These are phyloP conservation scores for Tethya wilhelma DNA, from an alignment of 37 sponge, comb jelly and placozoan species.

Conservation along the genomic window DNA sequence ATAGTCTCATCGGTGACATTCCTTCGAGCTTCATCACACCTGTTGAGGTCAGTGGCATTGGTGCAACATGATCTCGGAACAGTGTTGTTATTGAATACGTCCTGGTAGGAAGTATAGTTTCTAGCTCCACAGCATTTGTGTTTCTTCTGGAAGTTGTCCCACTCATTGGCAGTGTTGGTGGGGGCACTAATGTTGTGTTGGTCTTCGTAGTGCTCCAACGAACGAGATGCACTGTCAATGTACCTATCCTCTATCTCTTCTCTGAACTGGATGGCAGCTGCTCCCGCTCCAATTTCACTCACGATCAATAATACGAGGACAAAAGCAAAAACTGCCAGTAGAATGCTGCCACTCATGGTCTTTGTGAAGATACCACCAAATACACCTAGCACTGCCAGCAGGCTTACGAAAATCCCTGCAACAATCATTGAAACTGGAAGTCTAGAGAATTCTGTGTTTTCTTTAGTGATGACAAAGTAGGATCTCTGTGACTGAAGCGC, in stretches of 20 bases:
- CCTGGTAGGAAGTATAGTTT: conserved; percentile 4
- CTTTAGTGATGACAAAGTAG: conserved; percentile 17
- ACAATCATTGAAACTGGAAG: conserved; percentile 7
- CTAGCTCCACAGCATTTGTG: conserved; percentile 39
- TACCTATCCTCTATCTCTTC: not conserved
- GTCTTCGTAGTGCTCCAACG: not conserved
- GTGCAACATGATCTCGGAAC: conserved; percentile 38
- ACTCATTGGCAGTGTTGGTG: not conserved
- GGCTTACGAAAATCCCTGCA: conserved; percentile 7
- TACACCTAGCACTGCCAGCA: conserved; percentile 13
- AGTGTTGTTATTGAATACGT: conserved; percentile 1
- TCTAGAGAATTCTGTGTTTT: conserved; percentile 7
- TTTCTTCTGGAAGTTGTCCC: conserved; percentile 30
- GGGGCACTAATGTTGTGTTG: not conserved
- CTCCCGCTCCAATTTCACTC: conserved; percentile 29
- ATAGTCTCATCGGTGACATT: not conserved
- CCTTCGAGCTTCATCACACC: not conserved
- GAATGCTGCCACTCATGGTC: conserved; percentile 18
- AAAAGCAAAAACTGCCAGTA: conserved; percentile 33
- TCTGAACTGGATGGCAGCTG: conserved; percentile 16
- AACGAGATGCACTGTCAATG: not conserved
- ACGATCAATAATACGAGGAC: conserved; percentile 34
- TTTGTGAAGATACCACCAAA: conserved; percentile 9
- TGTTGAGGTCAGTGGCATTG: not conserved
- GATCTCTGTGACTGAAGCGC: not conserved